Evolutionary conservation across 2,113 vertebrate genomes (phyloP).

Genomic region (Kryptolebias marmoratus): DNA sequence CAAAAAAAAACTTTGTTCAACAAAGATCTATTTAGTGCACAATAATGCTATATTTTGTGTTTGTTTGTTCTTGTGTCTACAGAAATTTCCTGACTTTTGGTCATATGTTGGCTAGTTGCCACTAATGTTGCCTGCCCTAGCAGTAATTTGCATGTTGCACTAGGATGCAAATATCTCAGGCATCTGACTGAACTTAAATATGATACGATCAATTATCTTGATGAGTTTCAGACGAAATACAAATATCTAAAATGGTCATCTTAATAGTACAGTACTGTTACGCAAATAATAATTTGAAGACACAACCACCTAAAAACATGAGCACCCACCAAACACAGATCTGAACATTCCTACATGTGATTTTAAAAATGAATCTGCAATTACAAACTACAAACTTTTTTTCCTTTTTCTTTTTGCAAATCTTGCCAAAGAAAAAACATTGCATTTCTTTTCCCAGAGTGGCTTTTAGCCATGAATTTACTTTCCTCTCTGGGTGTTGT

Average conservation of each 20-base stretch:
- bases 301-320: conserved; percentile 35
- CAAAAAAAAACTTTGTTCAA: no score
- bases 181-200: conserved; percentile 51
- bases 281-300: conserved; percentile 53
- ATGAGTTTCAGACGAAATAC: conserved; percentile 66
- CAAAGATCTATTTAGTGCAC: not conserved
- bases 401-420: conserved; percentile 36
- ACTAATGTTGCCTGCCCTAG: conserved; percentile 25
- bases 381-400: conserved; percentile 32
- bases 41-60: not conserved
- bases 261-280: conserved; percentile 54
- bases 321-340: conserved; percentile 36
- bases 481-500: conserved; percentile 59
- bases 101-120: conserved; percentile 26
- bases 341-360: conserved; percentile 6
- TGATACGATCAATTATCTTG: conserved; percentile 70
- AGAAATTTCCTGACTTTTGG: conserved; percentile 19
- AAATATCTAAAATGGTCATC: conserved; percentile 67
- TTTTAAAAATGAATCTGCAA: conserved; percentile 34
- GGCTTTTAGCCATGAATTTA: conserved; percentile 65
- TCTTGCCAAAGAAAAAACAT: conserved; percentile 20
- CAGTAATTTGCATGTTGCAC: conserved; percentile 50
- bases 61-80: not conserved
- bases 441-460: conserved; percentile 46
- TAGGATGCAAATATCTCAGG: conserved; percentile 47